These are phyloP conservation scores for Cinclus cinclus DNA, from an alignment of 2,113 vertebrate genomes.

Conservation along the genomic window DNA sequence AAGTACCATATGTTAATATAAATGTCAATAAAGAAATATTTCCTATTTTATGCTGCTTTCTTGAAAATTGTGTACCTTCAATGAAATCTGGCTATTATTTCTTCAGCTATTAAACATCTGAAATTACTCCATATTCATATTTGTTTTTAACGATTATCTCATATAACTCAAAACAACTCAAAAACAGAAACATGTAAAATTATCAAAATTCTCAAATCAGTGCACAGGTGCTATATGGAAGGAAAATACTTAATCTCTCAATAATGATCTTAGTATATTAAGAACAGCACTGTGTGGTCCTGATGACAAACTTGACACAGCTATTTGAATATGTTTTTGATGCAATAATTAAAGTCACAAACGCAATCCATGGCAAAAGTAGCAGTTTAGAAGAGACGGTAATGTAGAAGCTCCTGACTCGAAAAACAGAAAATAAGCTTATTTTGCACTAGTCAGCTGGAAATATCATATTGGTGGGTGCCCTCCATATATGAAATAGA, in stretches of 20 bases:
- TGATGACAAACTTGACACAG: background rate
- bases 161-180: background rate
- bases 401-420: background rate
- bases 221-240: background rate
- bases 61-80: background rate
- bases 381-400: background rate
- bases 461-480: background rate
- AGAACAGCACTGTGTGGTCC: background rate
- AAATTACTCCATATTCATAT: background rate
- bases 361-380: background rate
- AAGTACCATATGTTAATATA: background rate
- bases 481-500: background rate
- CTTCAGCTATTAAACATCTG: background rate
- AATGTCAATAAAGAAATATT: background rate
- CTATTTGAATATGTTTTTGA: background rate
- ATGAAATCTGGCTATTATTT: background rate
- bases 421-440: background rate
- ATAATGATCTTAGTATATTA: background rate
- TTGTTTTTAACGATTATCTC: background rate
- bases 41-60: background rate
- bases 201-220: background rate
- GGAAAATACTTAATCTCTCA: background rate
- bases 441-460: background rate
- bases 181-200: background rate
- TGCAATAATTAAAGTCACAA: background rate